phyloP scores from a whole-genome alignment of 2,797 vertebrate genomes.

The Aeoliscus strigatus region DNA sequence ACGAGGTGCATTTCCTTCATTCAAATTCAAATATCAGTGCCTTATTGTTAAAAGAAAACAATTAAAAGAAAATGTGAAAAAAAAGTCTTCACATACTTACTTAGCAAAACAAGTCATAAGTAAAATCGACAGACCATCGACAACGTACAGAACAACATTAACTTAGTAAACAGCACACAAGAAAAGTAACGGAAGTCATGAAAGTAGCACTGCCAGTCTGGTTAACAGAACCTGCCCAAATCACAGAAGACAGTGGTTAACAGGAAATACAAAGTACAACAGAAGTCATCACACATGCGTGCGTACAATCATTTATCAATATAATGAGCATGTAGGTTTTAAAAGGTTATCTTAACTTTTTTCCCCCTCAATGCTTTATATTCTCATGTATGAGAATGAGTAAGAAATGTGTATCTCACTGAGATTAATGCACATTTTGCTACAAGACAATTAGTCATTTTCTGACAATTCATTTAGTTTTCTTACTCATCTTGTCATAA shows the following conservation, averaged over 20 bases:
- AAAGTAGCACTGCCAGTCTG: slow-evolving; percentile 87
- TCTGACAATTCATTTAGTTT: slow-evolving; percentile 84
- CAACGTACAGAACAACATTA: slow-evolving; percentile 90
- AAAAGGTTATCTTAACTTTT: slow-evolving; percentile 71
- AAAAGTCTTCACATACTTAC: slow-evolving; percentile 83
- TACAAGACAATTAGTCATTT: slow-evolving; percentile 99
- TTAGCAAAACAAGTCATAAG: slow-evolving; percentile 64
- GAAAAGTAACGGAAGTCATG: slow-evolving; percentile 81
- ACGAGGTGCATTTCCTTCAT: slow-evolving; percentile 87
- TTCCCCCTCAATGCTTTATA: slow-evolving; percentile 87
- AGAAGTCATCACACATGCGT: slow-evolving; percentile 95
- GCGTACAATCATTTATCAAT: slow-evolving; percentile 98
- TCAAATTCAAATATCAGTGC: slow-evolving; percentile 94
- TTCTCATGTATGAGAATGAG: slow-evolving; percentile 99
- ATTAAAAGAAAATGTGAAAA: slow-evolving; percentile 66
- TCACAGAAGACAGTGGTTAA: slow-evolving; percentile 92
- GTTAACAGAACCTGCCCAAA: slow-evolving; percentile 89
- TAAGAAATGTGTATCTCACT: slow-evolving; percentile 99
- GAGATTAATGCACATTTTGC: slow-evolving; percentile 99
- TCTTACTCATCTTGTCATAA: slow-evolving; percentile 83
- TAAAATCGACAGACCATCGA: slow-evolving; percentile 68
- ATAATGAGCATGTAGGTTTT: slow-evolving; percentile 94
- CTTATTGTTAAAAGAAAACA: slow-evolving; percentile 82
- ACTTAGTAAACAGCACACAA: slow-evolving; percentile 93
- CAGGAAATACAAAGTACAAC: slow-evolving; percentile 94